Evolutionary conservation across 92 coral and sea anemone genomes (phyloP).

Genomic region (Epizoanthus fatuus): DNA sequence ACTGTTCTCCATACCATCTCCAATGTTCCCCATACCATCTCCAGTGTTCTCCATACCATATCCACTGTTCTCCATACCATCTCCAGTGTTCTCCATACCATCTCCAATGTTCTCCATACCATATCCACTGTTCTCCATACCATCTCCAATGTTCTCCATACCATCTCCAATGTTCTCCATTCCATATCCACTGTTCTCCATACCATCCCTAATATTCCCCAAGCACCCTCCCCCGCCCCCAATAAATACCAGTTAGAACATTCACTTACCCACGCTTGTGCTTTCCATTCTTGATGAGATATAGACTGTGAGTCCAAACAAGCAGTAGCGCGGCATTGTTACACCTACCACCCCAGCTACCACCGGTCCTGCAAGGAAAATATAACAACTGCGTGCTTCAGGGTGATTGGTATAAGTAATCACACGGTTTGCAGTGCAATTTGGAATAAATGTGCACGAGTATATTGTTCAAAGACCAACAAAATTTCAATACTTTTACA

Average conservation of each 20-base stretch:
- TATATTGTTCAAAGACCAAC: too few relatives aligned
- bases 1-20: too few relatives aligned
- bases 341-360: slow-evolving; percentile 85
- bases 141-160: neutral
- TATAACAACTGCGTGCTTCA: too few relatives aligned
- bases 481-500: too few relatives aligned
- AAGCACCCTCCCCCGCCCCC: neutral
- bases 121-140: neutral
- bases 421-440: neutral
- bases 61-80: neutral
- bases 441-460: too few relatives aligned
- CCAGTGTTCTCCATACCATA: neutral
- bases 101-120: too few relatives aligned
- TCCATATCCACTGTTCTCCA: too few relatives aligned
- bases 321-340: slow-evolving; percentile 85
- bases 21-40: too few relatives aligned
- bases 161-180: too few relatives aligned
- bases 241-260: neutral
- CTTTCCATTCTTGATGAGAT: slow-evolving; percentile 84
- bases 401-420: too few relatives aligned
- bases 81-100: too few relatives aligned
- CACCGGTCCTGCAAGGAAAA: slow-evolving; percentile 67
- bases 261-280: slow-evolving; percentile 75
- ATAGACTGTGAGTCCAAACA: slow-evolving; percentile 82
- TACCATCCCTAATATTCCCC: neutral